phyloP scores from a whole-genome alignment of 2,888 invertebrate species.

The Phortica okadai region DNA sequence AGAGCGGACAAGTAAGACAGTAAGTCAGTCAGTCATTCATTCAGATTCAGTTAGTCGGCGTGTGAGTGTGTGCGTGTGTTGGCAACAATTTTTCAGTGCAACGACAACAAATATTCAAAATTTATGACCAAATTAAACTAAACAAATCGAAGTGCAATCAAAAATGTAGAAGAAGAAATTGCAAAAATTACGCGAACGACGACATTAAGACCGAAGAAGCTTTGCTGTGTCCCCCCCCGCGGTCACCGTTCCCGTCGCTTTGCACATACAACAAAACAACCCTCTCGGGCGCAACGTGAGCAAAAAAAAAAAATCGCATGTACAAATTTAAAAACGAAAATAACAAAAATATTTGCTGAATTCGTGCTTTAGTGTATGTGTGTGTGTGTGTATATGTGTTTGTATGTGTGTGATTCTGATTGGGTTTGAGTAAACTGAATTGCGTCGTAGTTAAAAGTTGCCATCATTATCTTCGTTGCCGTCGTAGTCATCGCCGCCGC shows the following conservation, averaged over 20 bases:
- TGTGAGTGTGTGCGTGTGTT: too few relatives aligned
- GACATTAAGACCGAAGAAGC: background rate
- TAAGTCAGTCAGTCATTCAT: background rate
- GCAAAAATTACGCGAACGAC: background rate
- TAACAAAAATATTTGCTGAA: slow-evolving; percentile 29
- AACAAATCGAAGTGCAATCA: too few relatives aligned
- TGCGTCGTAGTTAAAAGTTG: slow-evolving; percentile 67
- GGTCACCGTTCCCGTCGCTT: too few relatives aligned
- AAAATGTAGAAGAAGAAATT: background rate
- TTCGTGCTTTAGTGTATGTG: slow-evolving; percentile 31
- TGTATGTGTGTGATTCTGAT: slow-evolving; percentile 7
- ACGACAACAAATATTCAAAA: too few relatives aligned
- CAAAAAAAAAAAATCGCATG: slow-evolving; percentile 14
- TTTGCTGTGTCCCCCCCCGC: too few relatives aligned
- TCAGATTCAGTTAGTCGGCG: background rate
- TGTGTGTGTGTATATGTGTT: slow-evolving; percentile 10
- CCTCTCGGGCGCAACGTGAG: slow-evolving; percentile 3
- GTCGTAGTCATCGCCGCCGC: slow-evolving; percentile 46
- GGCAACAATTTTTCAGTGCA: too few relatives aligned
- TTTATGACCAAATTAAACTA: too few relatives aligned
- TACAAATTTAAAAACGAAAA: slow-evolving; percentile 28
- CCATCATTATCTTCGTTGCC: slow-evolving; percentile 11
- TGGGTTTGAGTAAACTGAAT: slow-evolving; percentile 67
- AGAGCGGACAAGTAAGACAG: background rate
- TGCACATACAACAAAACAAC: slow-evolving; percentile 25